Base-by-base conservation (phyloP, 1,140 invertebrate genomes). In the Diploscapter pachys region DNA sequence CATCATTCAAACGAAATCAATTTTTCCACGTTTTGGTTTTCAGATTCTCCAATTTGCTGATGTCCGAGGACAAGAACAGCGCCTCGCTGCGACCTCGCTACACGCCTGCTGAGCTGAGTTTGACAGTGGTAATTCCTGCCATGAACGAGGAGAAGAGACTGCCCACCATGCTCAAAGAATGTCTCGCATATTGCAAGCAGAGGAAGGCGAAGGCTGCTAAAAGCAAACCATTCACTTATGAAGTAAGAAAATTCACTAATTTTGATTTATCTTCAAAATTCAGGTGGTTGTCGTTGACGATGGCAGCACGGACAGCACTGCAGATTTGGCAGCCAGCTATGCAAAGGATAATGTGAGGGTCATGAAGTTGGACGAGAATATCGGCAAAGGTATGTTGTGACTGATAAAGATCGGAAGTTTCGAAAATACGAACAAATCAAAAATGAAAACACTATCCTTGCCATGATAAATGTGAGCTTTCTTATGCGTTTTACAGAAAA, bases 231-330 rank as follows among this genome's bases (percentile, higher is more conserved):
- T 84, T 84, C 59, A 84, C 82, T 4, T 84, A 82, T 71, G 83
- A 84, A 71, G 80, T 82, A 11, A n/a, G n/a, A 53, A 56, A 4
- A 48, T 65, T 9, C n/a, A 3, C 64, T 67, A 13, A 63, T 64
- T 49, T 79, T 48, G n/a, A n/a, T 78, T 5, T 31, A 56, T 48
- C 50, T 3, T 9, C 50, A 3, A 6, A 31, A 72, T 81, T 51
- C n/a, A 73, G 81, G 73, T 84, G 13, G 85, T 85, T 53, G 77
- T 85, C 8, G 82, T 85, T 52, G 83, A 85, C 59, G 83, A 85
- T 72, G 83, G 83, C 13, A 82, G 80, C 63, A 80, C 54, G 5
- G 83, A 85, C 63, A 59, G 70, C 6, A 85, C 83, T 5, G 54
- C 80, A n/a, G 75, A 82, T 59, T 63, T 80, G 49, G 84, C 83